Evolutionary conservation across 2,113 vertebrate species (phyloP).

Genomic region (Myrmophylax atrothorax): DNA sequence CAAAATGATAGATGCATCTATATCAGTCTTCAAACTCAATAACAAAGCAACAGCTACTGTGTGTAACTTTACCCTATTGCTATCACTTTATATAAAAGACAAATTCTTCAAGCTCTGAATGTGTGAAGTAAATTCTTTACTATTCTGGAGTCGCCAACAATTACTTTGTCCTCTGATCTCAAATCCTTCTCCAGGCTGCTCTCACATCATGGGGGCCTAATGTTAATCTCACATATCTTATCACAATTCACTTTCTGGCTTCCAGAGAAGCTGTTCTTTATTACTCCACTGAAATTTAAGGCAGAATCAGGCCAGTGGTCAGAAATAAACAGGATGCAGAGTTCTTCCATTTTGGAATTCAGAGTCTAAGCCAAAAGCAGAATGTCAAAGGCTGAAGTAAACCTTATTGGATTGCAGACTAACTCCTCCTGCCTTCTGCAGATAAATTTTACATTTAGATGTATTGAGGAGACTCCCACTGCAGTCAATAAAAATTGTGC

Average conservation of each 20-base stretch:
- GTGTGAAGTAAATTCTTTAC: background rate
- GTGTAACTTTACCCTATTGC: slow-evolving; percentile 10
- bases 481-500: slow-evolving; percentile 46
- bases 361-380: slow-evolving; percentile 2
- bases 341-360: background rate
- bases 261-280: background rate
- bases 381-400: slow-evolving; percentile 37
- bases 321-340: background rate
- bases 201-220: background rate
- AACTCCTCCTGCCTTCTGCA: slow-evolving; percentile 37
- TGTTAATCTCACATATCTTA: background rate
- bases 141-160: background rate
- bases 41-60: slow-evolving; percentile 31
- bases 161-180: slow-evolving; percentile 13
- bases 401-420: slow-evolving; percentile 3
- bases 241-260: background rate
- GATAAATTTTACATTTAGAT: slow-evolving; percentile 60
- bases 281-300: background rate
- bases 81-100: slow-evolving; percentile 49
- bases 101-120: slow-evolving; percentile 5
- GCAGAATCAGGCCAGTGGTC: background rate
- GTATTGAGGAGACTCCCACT: background rate
- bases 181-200: background rate
- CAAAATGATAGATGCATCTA: slow-evolving; percentile 42
- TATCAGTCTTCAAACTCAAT: background rate